phyloP scores from a whole-genome alignment of 2,888 invertebrate genomes.

The Ctenicera cuprea region DNA sequence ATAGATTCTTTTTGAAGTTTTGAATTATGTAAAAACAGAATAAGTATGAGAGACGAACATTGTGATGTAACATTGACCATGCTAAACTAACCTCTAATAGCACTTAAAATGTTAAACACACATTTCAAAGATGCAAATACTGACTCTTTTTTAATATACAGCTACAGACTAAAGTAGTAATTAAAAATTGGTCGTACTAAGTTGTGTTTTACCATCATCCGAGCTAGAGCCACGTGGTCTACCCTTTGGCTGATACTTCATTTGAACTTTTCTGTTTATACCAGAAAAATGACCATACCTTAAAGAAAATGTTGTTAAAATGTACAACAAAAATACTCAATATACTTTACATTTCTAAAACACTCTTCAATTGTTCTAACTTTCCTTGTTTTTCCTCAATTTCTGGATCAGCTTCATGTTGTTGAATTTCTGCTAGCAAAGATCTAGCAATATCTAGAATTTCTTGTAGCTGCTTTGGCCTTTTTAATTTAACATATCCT shows the following conservation, averaged over 20 bases:
- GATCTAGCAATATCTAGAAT: conserved; percentile 97
- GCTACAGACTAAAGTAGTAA: conserved; percentile 52
- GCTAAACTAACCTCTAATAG: too few relatives aligned
- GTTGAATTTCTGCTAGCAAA: conserved; percentile 91
- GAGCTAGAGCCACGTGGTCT: conserved; percentile 93
- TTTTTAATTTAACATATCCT: conserved; percentile 97
- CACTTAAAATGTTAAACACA: too few relatives aligned
- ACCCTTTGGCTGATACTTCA: conserved; percentile 98
- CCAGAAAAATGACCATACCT: conserved; percentile 99
- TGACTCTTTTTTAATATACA: too few relatives aligned
- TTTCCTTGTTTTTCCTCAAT: conserved; percentile 98
- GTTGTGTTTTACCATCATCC: conserved; percentile 87
- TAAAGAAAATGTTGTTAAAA: conserved; percentile 53
- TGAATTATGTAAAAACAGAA: too few relatives aligned
- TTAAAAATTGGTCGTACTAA: conserved; percentile 64
- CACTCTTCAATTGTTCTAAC: conserved; percentile 97
- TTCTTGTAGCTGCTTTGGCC: conserved; percentile 97
- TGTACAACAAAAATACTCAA: conserved; percentile 27
- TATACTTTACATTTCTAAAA: conserved; percentile 94
- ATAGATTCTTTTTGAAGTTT: too few relatives aligned
- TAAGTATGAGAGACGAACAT: too few relatives aligned
- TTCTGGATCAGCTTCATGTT: conserved; percentile 90
- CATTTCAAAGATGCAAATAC: too few relatives aligned
- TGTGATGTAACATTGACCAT: too few relatives aligned
- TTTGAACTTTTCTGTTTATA: conserved; percentile 99